Evolutionary conservation across 2,797 vertebrate species (phyloP).

Genomic region (Gadopsis bispinosus): DNA sequence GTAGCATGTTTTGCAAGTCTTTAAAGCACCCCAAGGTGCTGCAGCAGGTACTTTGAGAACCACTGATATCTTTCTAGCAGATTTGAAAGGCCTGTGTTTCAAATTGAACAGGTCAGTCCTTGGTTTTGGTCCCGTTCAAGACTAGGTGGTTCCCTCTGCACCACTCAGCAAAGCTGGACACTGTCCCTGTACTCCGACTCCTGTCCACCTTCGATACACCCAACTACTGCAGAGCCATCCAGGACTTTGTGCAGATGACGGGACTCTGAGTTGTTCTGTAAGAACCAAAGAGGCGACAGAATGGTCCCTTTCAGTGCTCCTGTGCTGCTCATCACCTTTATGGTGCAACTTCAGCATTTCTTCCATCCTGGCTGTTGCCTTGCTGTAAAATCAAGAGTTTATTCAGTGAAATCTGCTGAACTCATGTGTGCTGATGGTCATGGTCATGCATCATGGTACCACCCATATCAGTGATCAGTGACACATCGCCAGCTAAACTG

Average conservation of each 20-base stretch:
- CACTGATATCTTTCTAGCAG: no score
- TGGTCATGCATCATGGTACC: not conserved
- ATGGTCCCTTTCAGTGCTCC: no score
- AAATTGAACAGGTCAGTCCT: not conserved
- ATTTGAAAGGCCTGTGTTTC: no score
- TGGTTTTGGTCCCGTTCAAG: not conserved
- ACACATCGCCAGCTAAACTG: conserved; percentile 9
- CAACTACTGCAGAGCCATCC: not conserved
- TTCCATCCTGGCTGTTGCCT: no score
- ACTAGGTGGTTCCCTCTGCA: not conserved
- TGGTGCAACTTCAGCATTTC: no score
- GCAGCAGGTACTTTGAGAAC: no score
- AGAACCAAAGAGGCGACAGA: no score
- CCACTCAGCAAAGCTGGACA: not conserved
- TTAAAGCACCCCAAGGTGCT: no score
- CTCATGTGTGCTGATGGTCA: not conserved
- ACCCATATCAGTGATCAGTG: not conserved
- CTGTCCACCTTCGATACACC: not conserved
- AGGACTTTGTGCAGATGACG: not conserved
- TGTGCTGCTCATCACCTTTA: no score
- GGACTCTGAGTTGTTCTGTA: not conserved
- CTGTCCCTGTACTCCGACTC: not conserved
- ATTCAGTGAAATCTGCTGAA: not conserved
- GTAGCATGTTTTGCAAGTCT: no score
- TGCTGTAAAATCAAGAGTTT: not conserved